These are phyloP conservation scores for Saccostrea cuccullata DNA, from an alignment of 1,140 invertebrate genomes.

Conservation along the genomic window DNA sequence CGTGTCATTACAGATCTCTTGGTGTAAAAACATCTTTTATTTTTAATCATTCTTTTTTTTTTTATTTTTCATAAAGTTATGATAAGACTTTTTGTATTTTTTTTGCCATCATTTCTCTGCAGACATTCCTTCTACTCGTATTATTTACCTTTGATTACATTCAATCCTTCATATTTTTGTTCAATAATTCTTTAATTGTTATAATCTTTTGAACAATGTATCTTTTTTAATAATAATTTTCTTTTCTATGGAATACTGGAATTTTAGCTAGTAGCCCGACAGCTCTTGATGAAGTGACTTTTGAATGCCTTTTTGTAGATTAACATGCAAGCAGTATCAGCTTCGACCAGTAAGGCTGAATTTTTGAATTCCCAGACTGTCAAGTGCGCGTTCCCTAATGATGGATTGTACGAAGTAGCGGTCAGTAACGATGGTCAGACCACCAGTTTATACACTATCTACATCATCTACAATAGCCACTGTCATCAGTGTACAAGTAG, in stretches of 20 bases:
- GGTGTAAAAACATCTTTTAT: slow-evolving; percentile 45
- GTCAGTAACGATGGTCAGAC: slow-evolving; percentile 60
- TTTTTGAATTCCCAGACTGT: slow-evolving; percentile 49
- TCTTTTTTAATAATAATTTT: too few relatives aligned
- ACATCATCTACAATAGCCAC: slow-evolving; percentile 58
- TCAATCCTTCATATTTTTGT: background rate
- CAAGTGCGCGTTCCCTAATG: slow-evolving; percentile 45
- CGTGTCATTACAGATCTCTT: slow-evolving; percentile 57
- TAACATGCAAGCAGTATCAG: slow-evolving; percentile 32
- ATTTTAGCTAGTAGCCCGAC: too few relatives aligned
- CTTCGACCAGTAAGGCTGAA: slow-evolving; percentile 10
- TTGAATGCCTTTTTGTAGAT: background rate
- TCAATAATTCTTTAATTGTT: background rate
- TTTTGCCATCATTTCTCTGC: too few relatives aligned
- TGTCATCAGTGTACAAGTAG: slow-evolving; percentile 59
- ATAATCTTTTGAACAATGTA: too few relatives aligned
- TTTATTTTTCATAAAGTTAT: too few relatives aligned
- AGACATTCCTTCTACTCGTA: too few relatives aligned
- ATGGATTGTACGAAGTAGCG: slow-evolving; percentile 43
- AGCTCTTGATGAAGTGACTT: too few relatives aligned
- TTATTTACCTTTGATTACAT: background rate
- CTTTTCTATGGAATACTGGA: too few relatives aligned
- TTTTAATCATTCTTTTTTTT: too few relatives aligned
- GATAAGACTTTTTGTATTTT: too few relatives aligned
- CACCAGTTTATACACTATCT: slow-evolving; percentile 44